Evolutionary conservation across 2,113 vertebrate genomes (phyloP), one percentile per base, ranked within the genome.

Genomic region (Grammatotria lemairii): DNA sequence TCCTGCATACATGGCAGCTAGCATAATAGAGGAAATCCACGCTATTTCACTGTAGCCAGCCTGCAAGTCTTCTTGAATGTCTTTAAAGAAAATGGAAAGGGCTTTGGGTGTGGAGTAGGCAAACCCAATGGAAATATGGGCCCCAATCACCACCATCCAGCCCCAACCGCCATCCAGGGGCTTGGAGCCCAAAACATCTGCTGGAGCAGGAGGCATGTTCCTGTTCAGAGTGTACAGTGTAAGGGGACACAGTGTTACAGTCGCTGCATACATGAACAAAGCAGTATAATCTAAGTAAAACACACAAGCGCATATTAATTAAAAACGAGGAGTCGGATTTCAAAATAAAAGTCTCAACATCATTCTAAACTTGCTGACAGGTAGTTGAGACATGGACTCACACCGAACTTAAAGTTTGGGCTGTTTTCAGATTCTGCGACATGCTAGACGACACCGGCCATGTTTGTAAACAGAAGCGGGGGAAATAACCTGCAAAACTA

Each of bases 41-140:
- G 97, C 96, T 14, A 97, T 93, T 85, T 97, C 95, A 81, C 96
- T 96, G 95, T 90, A 97, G 55, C 96, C 96, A 5, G 95, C 95
- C 19, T 88, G 92, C 90, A 98, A 96, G 87, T 97, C 96, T 73
- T 93, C 92, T 88, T 98, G 96, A 91, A 98, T 97, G 80, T 97
- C 96, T 90, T 96, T 97, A 94, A 94, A 98, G 95, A 97, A 98
- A 88, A 96, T 96, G 80, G 97, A 96, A 38, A 97, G 55, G 53
- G 92, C 94, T 96, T 98, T 98, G 40, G 96, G 95, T n/a, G 97
- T 97, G 49, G 96, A 93, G 4, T 97, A 97, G 0, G 97, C 96
- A 26, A 98, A 97, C 86, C 97, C 97, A 8, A 97, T 96, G 80
- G 97, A 95, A 17, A 97, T 42, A 81, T 98, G 97, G 26, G 97